Percentiles rank a stretch among this genome's conserved stretches.
Conservation (phyloP, 2,888 invertebrate species). For the Spilarctia lutea region DNA sequence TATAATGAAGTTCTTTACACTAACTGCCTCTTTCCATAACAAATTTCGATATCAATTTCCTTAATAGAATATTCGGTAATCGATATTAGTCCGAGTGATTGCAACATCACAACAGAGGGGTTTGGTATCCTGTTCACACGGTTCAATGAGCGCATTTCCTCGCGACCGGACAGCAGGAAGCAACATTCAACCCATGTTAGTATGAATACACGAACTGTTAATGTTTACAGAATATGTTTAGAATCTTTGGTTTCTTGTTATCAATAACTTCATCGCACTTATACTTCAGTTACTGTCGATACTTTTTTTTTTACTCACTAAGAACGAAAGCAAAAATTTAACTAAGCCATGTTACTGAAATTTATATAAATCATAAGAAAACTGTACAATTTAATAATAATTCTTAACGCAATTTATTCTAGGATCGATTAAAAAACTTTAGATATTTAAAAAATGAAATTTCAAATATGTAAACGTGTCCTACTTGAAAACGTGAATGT, state of each 20-base stretch:
- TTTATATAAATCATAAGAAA: neutral
- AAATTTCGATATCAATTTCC: neutral
- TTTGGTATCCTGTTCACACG: slow-evolving; percentile 36
- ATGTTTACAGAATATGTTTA: slow-evolving; percentile 39
- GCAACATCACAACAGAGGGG: slow-evolving; percentile 21
- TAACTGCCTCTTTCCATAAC: neutral
- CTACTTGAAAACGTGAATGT: slow-evolving; percentile 5
- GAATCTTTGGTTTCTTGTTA: neutral
- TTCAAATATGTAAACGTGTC: neutral
- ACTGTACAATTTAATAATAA: neutral
- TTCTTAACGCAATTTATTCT: neutral
- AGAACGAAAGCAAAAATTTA: neutral
- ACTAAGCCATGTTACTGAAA: neutral
- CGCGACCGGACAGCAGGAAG: slow-evolving; percentile 51
- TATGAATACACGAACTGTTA: slow-evolving; percentile 28
- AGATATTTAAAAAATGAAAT: neutral
- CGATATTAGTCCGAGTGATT: slow-evolving; percentile 12
- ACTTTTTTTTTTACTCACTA: neutral
- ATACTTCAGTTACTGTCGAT: neutral
- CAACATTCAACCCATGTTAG: slow-evolving; percentile 28
- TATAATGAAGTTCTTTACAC: neutral
- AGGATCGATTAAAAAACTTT: neutral
- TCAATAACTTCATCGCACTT: neutral
- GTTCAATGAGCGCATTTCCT: slow-evolving; percentile 56
- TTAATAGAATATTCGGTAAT: slow-evolving; percentile 6